A percentile compares a stretch with the other conserved stretches of the same genome.
phyloP scores from a whole-genome alignment of 2,888 invertebrate genomes.

The Sarcophaga rosellei region DNA sequence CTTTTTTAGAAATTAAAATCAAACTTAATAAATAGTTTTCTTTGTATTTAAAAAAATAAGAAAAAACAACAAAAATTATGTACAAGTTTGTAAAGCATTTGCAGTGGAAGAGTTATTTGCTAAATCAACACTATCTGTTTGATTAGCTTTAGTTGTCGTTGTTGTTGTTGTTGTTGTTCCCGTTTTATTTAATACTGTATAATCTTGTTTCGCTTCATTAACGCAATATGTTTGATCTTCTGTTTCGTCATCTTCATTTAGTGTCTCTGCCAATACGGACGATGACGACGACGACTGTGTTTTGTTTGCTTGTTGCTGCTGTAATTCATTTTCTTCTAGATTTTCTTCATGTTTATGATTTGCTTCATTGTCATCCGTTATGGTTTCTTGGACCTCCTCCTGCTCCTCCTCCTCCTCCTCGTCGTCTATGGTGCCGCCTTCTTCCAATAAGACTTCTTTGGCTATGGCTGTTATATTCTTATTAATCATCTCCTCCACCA shows the following conservation, averaged over 20 bases:
- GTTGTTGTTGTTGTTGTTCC: neutral
- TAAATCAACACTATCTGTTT: constrained; percentile 11
- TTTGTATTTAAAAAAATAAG: neutral
- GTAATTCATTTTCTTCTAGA: neutral
- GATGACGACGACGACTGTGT: constrained; percentile 20
- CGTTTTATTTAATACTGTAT: constrained; percentile 17
- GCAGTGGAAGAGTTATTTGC: constrained; percentile 13
- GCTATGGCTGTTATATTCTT: constrained; percentile 81
- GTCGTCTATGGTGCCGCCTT: constrained; percentile 62
- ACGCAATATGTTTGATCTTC: constrained; percentile 31
- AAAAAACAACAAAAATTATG: constrained; percentile 26
- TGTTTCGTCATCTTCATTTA: constrained; percentile 43
- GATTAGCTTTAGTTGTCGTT: neutral
- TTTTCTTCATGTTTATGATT: constrained; percentile 36
- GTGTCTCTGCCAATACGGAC: constrained; percentile 54
- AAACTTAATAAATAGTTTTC: no score
- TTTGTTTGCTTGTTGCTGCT: constrained; percentile 6
- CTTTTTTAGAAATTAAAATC: no score
- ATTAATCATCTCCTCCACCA: constrained; percentile 83
- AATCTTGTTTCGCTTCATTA: constrained; percentile 32
- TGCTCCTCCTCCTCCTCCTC: constrained; percentile 29
- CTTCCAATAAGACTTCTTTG: constrained; percentile 69
- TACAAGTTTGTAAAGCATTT: constrained; percentile 53
- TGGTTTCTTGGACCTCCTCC: constrained; percentile 23
- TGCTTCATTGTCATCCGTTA: constrained; percentile 13